Evolutionary conservation across 2,113 vertebrate genomes (phyloP).

Genomic region (Passer montanus): DNA sequence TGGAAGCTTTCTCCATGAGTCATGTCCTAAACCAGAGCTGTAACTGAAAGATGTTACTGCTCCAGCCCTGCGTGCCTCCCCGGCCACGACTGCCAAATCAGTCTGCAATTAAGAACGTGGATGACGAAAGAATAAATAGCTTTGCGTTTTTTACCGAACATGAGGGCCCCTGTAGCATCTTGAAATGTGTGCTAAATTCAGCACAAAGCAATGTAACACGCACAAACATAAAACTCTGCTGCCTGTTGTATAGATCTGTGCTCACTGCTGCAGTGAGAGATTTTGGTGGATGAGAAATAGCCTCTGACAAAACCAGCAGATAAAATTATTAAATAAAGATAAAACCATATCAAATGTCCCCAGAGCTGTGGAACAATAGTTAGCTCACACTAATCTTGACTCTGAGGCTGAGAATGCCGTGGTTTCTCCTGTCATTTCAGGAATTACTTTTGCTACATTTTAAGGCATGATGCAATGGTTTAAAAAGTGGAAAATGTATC

Average conservation of each 20-base stretch:
- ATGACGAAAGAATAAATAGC: neutral
- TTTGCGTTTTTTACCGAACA: neutral
- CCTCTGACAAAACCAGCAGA: neutral
- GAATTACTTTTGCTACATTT: constrained; percentile 10
- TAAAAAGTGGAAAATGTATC: constrained; percentile 11
- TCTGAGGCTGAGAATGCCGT: neutral
- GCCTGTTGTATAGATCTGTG: neutral
- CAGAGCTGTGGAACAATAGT: neutral
- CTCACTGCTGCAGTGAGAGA: neutral
- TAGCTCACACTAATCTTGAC: neutral
- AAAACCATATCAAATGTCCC: neutral
- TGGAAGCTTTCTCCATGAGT: constrained; percentile 10
- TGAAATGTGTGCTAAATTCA: neutral
- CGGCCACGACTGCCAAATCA: neutral
- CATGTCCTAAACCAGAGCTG: neutral
- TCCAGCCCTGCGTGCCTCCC: neutral
- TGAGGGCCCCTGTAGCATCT: neutral
- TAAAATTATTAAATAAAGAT: constrained; percentile 4
- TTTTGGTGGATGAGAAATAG: neutral
- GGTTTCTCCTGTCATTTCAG: constrained; percentile 20
- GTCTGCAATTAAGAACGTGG: neutral
- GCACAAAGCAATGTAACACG: neutral
- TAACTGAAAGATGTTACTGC: neutral
- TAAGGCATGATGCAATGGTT: constrained; percentile 33
- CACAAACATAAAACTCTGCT: neutral